These are phyloP conservation scores for Valencia hispanica DNA, from an alignment of 2,797 vertebrate genomes.

Conservation along the genomic window DNA sequence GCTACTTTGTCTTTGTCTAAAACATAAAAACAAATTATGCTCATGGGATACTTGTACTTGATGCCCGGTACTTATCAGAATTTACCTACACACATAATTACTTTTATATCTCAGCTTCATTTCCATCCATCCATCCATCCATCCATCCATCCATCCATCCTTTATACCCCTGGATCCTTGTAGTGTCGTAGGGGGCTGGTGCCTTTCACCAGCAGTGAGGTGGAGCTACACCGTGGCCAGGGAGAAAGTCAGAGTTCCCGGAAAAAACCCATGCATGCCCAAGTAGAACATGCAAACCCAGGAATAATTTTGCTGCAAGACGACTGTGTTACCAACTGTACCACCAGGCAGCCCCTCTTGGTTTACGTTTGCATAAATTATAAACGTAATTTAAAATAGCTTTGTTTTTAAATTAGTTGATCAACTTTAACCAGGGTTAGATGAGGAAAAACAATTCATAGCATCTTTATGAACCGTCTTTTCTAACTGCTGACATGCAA, in stretches of 20 bases:
- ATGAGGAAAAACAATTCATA: background rate
- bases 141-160: too few species aligned
- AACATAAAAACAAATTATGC: background rate
- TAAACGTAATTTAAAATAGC: background rate
- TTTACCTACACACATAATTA: background rate
- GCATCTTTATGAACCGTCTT: background rate
- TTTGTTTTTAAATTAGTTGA: background rate
- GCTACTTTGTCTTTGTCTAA: background rate
- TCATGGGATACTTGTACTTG: background rate
- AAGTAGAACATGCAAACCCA: too few species aligned
- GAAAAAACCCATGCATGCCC: too few species aligned
- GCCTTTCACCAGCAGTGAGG: too few species aligned
- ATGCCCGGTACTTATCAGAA: background rate
- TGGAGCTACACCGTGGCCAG: too few species aligned
- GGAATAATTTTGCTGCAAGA: background rate
- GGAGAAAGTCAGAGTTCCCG: too few species aligned
- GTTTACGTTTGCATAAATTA: background rate
- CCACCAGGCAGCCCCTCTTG: too few species aligned
- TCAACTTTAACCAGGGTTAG: background rate
- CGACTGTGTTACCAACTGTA: background rate
- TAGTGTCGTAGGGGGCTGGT: too few species aligned
- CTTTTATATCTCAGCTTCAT: background rate
- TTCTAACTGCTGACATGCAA: background rate
- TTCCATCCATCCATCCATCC: too few species aligned
- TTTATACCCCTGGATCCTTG: too few species aligned